A percentile compares a stretch with the other conserved stretches of the same genome.
Evolutionary conservation across 2,888 invertebrate genomes (phyloP).

Genomic region (Synanthedon tipuliformis): DNA sequence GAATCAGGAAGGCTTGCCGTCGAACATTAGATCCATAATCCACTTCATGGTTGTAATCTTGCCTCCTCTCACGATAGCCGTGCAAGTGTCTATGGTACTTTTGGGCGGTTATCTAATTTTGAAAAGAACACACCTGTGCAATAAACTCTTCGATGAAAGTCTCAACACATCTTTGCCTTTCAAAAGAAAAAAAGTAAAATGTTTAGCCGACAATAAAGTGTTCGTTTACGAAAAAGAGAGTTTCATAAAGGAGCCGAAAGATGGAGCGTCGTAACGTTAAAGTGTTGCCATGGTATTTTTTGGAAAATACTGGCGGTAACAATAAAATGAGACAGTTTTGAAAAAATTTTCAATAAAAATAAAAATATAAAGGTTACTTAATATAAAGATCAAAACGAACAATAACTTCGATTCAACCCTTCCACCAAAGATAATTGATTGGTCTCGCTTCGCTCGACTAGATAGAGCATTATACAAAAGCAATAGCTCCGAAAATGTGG

Average conservation of each 20-base stretch:
- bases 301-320: too few relatives aligned
- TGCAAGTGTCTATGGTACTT: conserved; percentile 25
- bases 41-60: conserved; percentile 62
- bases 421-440: too few relatives aligned
- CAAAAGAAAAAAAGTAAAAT: conserved; percentile 37
- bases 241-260: conserved; percentile 26
- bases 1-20: conserved; percentile 71
- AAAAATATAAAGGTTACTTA: too few relatives aligned
- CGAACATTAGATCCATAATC: conserved; percentile 51
- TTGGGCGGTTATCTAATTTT: conserved; percentile 35
- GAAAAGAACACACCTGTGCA: conserved; percentile 30
- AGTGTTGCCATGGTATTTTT: too few relatives aligned
- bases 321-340: too few relatives aligned
- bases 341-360: too few relatives aligned
- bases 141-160: conserved; percentile 26
- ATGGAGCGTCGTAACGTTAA: too few relatives aligned
- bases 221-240: conserved; percentile 41
- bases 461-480: too few relatives aligned
- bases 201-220: conserved; percentile 37
- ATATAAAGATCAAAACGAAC: too few relatives aligned
- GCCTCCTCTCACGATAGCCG: conserved; percentile 51
- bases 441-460: too few relatives aligned
- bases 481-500: too few relatives aligned
- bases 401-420: too few relatives aligned
- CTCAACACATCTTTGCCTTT: conserved; percentile 33